Percentiles rank a stretch among this genome's conserved stretches.
Evolutionary conservation across 1,140 invertebrate genomes (phyloP).

Genomic region (Tetraneura akinire): DNA sequence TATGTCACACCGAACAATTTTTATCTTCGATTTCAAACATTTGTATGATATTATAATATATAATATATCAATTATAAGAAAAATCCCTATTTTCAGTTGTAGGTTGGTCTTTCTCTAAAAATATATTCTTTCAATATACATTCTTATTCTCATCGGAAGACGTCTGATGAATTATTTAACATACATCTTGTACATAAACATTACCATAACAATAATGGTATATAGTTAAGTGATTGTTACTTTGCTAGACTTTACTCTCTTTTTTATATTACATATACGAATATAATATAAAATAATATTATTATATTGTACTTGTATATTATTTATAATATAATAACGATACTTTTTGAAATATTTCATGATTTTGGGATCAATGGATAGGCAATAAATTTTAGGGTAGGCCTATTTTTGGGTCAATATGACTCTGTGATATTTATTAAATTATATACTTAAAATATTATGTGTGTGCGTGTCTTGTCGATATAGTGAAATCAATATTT

Average conservation of each 20-base stretch:
- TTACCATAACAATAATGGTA: too few species aligned
- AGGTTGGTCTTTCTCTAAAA: neutral
- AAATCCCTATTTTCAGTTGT: neutral
- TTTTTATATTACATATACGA: too few species aligned
- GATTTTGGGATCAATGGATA: slow-evolving; percentile 49
- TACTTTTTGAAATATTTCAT: slow-evolving; percentile 17
- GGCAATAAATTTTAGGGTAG: slow-evolving; percentile 48
- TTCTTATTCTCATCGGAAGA: neutral
- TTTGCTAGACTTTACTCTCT: neutral
- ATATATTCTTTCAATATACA: neutral
- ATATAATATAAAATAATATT: too few species aligned
- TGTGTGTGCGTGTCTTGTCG: too few species aligned
- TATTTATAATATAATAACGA: too few species aligned
- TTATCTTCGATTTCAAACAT: neutral
- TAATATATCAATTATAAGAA: neutral
- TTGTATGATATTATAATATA: neutral
- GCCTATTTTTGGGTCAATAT: slow-evolving; percentile 48
- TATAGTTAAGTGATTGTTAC: neutral
- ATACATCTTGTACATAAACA: slow-evolving; percentile 8
- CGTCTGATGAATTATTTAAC: neutral
- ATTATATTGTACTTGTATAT: too few species aligned
- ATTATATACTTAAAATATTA: slow-evolving; percentile 4
- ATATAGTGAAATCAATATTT: too few species aligned
- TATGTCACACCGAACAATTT: neutral
- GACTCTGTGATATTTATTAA: slow-evolving; percentile 50